phyloP scores from a whole-genome alignment of 2,113 vertebrate genomes.

The Colossoma macropomum region DNA sequence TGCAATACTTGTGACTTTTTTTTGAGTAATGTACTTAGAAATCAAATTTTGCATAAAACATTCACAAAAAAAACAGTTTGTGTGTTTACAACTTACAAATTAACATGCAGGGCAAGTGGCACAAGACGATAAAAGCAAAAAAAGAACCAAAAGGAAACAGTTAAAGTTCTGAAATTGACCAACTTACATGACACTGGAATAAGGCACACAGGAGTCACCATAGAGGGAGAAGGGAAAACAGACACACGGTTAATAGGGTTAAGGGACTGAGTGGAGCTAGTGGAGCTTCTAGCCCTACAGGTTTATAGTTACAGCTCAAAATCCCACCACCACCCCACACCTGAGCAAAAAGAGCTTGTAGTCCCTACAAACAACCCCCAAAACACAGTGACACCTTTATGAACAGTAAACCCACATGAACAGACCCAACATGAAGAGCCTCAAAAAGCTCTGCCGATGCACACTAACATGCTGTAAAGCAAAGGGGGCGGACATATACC shows the following conservation, averaged over 20 bases:
- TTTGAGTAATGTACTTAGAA: neutral
- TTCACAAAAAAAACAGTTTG: neutral
- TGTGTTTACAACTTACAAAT: neutral
- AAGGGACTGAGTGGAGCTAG: constrained; percentile 67
- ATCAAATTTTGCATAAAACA: neutral
- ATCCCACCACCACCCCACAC: neutral
- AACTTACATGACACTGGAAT: constrained; percentile 99
- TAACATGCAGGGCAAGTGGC: constrained; percentile 28
- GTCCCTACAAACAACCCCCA: neutral
- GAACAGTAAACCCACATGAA: neutral
- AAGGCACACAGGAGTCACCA: constrained; percentile 89
- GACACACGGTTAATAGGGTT: constrained; percentile 90
- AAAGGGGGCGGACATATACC: constrained; percentile 15
- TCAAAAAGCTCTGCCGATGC: neutral
- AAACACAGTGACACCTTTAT: neutral
- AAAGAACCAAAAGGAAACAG: neutral
- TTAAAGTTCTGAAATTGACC: constrained; percentile 72
- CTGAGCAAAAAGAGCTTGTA: neutral
- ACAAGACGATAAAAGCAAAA: constrained; percentile 32
- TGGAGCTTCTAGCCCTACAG: constrained; percentile 50
- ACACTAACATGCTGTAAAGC: constrained; percentile 7
- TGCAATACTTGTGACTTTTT: neutral
- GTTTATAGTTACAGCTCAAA: neutral
- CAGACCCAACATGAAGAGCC: neutral
- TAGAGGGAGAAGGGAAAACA: constrained; percentile 85